A percentile compares a stretch with the other conserved stretches of the same genome.
Conservation (phyloP, 1,140 invertebrate genomes). For the Drosophila nebulosa region DNA sequence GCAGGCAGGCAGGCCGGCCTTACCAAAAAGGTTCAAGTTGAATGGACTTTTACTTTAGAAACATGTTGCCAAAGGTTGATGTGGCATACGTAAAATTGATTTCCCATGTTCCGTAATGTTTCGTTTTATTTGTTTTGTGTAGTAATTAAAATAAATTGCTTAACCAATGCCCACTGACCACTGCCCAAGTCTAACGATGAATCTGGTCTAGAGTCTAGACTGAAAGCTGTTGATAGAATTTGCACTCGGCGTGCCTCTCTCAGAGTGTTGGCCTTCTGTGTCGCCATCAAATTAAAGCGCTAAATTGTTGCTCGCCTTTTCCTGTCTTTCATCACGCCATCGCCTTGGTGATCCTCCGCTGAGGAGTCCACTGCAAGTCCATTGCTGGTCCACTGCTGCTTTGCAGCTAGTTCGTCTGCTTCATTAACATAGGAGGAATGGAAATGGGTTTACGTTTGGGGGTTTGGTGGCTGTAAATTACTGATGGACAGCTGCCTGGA, state of each 20-base stretch:
- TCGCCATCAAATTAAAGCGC: slow-evolving; percentile 75
- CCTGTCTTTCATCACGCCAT: slow-evolving; percentile 73
- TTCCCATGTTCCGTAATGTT: slow-evolving; percentile 55
- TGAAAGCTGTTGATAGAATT: slow-evolving; percentile 61
- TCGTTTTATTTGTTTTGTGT: slow-evolving; percentile 8
- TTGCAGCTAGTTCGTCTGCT: slow-evolving; percentile 19
- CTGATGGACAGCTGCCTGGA: slow-evolving; percentile 39
- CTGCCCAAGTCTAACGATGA: slow-evolving; percentile 48
- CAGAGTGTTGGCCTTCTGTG: slow-evolving; percentile 12
- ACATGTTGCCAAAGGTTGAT: slow-evolving; percentile 27
- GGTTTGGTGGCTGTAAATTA: slow-evolving; percentile 45
- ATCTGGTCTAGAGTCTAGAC: slow-evolving; percentile 15
- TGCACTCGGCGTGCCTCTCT: slow-evolving; percentile 26
- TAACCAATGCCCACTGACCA: slow-evolving; percentile 24
- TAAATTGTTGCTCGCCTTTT: slow-evolving; percentile 75
- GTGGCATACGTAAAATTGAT: slow-evolving; percentile 58
- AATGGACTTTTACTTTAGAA: slow-evolving; percentile 38
- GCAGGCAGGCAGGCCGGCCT: background rate
- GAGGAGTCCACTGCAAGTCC: too few species aligned
- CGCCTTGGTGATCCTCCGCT: background rate
- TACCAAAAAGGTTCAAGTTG: slow-evolving; percentile 28
- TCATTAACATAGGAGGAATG: slow-evolving; percentile 65
- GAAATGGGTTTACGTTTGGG: background rate
- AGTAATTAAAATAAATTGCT: slow-evolving; percentile 75
- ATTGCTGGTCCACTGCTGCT: too few species aligned